These are phyloP conservation scores for Hippocampus mohnikei DNA, from an alignment of 2,113 vertebrate species.

Conservation along the genomic window DNA sequence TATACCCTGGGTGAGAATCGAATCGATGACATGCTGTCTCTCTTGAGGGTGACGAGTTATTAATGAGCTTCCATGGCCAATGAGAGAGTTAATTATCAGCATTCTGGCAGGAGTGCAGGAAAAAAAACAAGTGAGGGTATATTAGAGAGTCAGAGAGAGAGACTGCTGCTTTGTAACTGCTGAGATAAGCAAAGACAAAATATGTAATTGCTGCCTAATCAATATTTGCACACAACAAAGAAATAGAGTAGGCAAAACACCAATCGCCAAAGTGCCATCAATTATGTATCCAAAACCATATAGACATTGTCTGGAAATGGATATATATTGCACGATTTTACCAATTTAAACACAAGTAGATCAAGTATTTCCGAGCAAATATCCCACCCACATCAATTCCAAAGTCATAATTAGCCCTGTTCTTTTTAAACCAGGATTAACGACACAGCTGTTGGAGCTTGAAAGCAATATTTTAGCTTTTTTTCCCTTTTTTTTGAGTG, in stretches of 20 bases:
- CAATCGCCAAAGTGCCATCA: background rate
- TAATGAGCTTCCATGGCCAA: slow-evolving; percentile 64
- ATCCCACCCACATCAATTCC: background rate
- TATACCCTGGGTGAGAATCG: slow-evolving; percentile 43
- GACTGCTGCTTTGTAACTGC: slow-evolving; percentile 8
- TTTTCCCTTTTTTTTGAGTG: background rate
- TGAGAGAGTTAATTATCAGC: slow-evolving; percentile 60
- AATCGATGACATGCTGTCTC: slow-evolving; percentile 57
- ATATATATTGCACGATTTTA: background rate
- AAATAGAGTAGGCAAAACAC: slow-evolving; percentile 2
- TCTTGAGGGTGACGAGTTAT: slow-evolving; percentile 53
- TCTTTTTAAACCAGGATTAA: background rate
- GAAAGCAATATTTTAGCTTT: slow-evolving; percentile 9
- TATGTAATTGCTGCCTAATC: slow-evolving; percentile 23
- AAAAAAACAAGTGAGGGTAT: slow-evolving; percentile 24
- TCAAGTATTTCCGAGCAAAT: background rate
- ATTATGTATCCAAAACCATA: slow-evolving; percentile 12
- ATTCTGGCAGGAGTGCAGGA: slow-evolving; percentile 22
- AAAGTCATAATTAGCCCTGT: background rate
- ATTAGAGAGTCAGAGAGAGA: slow-evolving; percentile 3
- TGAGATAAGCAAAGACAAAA: slow-evolving; percentile 29
- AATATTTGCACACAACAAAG: slow-evolving; percentile 22
- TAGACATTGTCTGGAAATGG: background rate
- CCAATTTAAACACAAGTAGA: background rate
- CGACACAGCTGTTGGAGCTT: background rate